phyloP scores from a whole-genome alignment of 2,113 vertebrate species.

The Gavia stellata region DNA sequence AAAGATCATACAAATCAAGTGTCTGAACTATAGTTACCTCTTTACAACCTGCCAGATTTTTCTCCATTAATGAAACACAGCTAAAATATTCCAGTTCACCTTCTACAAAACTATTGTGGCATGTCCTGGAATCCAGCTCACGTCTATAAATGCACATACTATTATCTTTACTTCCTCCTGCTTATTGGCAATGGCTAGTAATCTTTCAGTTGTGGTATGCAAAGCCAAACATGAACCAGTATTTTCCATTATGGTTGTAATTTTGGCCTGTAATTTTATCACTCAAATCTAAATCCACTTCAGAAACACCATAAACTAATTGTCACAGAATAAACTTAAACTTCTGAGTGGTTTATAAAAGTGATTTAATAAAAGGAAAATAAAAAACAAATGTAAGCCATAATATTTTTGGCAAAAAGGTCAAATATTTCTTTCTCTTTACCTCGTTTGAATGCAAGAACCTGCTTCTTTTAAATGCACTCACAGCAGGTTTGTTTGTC shows the following conservation, averaged over 20 bases:
- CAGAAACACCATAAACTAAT: constrained; percentile 79
- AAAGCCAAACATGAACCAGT: constrained; percentile 68
- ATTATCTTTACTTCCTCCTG: constrained; percentile 63
- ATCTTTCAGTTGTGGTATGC: constrained; percentile 74
- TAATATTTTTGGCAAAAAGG: constrained; percentile 70
- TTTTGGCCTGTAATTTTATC: constrained; percentile 81
- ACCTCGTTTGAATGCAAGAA: neutral
- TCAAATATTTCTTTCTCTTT: constrained; percentile 61
- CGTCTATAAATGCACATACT: neutral
- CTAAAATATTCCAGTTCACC: constrained; percentile 17
- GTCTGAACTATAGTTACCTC: neutral
- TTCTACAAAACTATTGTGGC: constrained; percentile 35
- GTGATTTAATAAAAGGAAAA: constrained; percentile 75
- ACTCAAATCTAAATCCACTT: constrained; percentile 79
- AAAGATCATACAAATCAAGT: neutral
- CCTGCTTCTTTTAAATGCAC: neutral
- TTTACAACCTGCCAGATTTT: constrained; percentile 43
- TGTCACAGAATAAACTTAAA: constrained; percentile 73
- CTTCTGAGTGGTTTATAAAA: constrained; percentile 69
- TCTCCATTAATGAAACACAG: constrained; percentile 9
- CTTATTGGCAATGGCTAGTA: constrained; percentile 54
- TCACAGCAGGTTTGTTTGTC: constrained; percentile 40
- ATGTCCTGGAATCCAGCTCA: constrained; percentile 2
- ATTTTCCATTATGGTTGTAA: constrained; percentile 77
- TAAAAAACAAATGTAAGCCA: constrained; percentile 74